These are phyloP conservation scores for Danaus melanippus DNA, from an alignment of 1,140 invertebrate species.

Conservation along the genomic window DNA sequence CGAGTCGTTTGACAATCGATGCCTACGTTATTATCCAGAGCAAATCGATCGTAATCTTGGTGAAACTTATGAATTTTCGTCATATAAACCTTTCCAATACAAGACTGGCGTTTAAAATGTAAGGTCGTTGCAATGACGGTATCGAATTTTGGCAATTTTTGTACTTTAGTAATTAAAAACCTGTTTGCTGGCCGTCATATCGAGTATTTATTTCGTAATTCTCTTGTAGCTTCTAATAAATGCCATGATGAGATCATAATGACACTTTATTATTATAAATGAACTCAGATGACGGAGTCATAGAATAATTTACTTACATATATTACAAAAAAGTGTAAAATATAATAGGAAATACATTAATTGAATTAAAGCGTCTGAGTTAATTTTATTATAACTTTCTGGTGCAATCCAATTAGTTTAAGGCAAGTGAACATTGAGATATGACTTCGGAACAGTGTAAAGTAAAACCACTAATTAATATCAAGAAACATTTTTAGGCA, in stretches of 20 bases:
- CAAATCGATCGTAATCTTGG: constrained; percentile 37
- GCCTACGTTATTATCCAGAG: constrained; percentile 28
- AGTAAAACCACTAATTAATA: no score
- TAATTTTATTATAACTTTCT: not conserved
- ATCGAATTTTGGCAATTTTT: no score
- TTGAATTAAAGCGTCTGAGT: not conserved
- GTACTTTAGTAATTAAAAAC: no score
- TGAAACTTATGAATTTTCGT: constrained; percentile 22
- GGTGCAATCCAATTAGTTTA: not conserved
- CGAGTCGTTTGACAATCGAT: constrained; percentile 30
- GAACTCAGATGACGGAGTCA: constrained; percentile 12
- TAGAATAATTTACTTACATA: constrained; percentile 3
- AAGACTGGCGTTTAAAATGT: no score
- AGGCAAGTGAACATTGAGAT: not conserved
- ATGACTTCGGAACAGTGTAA: not conserved
- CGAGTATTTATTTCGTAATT: no score
- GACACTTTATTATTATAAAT: constrained; percentile 20
- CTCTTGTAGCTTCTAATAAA: no score
- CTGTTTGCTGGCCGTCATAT: no score
- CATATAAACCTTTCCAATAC: no score
- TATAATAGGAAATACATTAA: constrained; percentile 2
- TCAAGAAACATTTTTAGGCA: no score
- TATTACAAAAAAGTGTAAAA: not conserved
- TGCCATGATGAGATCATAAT: constrained; percentile 13
- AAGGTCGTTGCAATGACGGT: no score